Conservation (phyloP, 1,140 invertebrate species). For the Micrasema minimum region DNA sequence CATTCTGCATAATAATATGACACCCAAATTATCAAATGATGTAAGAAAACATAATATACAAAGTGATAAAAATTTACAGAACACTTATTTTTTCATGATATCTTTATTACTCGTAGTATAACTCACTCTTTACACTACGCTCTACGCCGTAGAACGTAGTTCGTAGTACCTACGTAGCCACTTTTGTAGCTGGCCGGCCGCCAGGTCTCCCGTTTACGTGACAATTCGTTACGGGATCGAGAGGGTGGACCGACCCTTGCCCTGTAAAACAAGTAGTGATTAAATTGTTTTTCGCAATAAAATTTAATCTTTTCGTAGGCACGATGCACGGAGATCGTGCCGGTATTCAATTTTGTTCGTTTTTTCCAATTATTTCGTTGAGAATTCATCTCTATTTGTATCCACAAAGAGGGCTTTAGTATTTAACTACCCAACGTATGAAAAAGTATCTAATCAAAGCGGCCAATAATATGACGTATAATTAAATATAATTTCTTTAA, state of each 20-base stretch:
- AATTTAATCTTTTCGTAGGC: conserved; percentile 40
- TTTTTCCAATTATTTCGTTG: neutral
- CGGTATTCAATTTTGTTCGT: neutral
- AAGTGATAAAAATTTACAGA: too few species aligned
- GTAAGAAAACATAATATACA: too few species aligned
- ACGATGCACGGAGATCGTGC: conserved; percentile 13
- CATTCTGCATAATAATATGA: too few species aligned
- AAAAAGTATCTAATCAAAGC: too few species aligned
- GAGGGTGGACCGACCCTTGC: conserved; percentile 25
- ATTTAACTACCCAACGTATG: too few species aligned
- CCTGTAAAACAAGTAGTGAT: conserved; percentile 42
- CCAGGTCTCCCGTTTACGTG: conserved; percentile 38
- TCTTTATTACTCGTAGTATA: neutral
- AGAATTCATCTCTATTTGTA: neutral
- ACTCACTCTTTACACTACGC: neutral
- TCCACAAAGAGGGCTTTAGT: too few species aligned
- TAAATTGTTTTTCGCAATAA: conserved; percentile 49
- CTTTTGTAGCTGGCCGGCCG: conserved; percentile 17
- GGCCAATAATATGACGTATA: too few species aligned
- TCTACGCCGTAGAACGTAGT: conserved; percentile 4
- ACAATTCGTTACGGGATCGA: conserved; percentile 45
- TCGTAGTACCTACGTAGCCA: neutral
- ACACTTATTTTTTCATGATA: too few species aligned
- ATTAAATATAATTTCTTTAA: too few species aligned
- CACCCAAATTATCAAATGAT: too few species aligned